Evolutionary conservation across 2,888 invertebrate species (phyloP).

Genomic region (Onthophagus sagittarius): DNA sequence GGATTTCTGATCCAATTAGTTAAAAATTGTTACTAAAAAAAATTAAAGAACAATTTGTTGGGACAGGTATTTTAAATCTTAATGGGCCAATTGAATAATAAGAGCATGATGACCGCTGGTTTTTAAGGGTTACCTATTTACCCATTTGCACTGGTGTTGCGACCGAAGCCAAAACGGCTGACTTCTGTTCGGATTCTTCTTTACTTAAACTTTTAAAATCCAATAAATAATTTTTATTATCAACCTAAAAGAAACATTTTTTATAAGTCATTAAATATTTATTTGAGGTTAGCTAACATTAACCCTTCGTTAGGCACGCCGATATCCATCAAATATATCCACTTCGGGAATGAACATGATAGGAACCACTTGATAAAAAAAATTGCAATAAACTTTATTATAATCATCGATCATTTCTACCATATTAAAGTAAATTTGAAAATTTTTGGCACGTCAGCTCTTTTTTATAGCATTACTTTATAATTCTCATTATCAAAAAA

Average conservation of each 20-base stretch:
- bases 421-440: no score
- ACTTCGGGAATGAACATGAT: no score
- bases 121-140: conserved; percentile 24
- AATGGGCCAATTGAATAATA: conserved; percentile 96
- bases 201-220: conserved; percentile 95
- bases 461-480: no score
- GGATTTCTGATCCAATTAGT: neutral
- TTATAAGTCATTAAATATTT: neutral
- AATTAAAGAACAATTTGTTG: neutral
- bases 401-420: no score
- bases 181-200: conserved; percentile 56
- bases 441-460: no score
- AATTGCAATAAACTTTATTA: no score
- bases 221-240: conserved; percentile 93
- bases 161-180: conserved; percentile 37
- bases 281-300: no score
- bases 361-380: no score
- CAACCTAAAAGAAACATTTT: conserved; percentile 57
- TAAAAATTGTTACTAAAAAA: neutral
- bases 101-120: conserved; percentile 81
- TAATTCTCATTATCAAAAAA: no score
- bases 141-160: conserved; percentile 42
- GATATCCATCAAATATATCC: no score
- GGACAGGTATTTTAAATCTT: conserved; percentile 34
- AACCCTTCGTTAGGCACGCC: no score